A percentile compares a stretch with the other conserved stretches of the same genome.
Conservation (phyloP, 2,113 vertebrate genomes). For the Cairina moschata region DNA sequence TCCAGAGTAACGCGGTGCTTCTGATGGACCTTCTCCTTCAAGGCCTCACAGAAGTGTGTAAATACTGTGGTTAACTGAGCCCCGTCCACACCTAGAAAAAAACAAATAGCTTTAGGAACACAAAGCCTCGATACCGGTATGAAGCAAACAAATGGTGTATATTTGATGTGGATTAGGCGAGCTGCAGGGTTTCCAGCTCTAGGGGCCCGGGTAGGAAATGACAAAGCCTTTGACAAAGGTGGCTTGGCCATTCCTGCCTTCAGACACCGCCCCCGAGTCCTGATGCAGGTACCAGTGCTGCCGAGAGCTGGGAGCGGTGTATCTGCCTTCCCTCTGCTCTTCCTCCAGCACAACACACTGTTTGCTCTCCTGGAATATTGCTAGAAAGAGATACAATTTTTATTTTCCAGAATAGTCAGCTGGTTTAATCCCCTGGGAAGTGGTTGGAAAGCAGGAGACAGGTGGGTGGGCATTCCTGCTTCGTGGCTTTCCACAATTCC, state of each 20-base stretch:
- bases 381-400: neutral
- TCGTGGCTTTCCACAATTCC: constrained; percentile 52
- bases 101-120: neutral
- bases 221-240: neutral
- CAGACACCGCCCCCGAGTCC: neutral
- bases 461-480: constrained; percentile 22
- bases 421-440: constrained; percentile 37
- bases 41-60: neutral
- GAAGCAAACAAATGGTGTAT: neutral
- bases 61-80: neutral
- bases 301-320: accelerated
- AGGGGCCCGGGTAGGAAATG: neutral
- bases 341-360: neutral
- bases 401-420: neutral
- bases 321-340: neutral
- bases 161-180: neutral
- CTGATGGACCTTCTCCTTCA: neutral
- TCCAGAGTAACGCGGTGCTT: neutral
- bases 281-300: neutral
- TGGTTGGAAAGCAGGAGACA: constrained; percentile 32
- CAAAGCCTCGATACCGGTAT: constrained; percentile 7
- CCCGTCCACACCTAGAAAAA: neutral
- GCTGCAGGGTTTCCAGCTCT: neutral
- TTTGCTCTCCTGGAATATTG: neutral
- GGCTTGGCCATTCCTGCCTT: neutral